phyloP scores from a whole-genome alignment of 1,140 invertebrate genomes.

The Calliphora vicina region DNA sequence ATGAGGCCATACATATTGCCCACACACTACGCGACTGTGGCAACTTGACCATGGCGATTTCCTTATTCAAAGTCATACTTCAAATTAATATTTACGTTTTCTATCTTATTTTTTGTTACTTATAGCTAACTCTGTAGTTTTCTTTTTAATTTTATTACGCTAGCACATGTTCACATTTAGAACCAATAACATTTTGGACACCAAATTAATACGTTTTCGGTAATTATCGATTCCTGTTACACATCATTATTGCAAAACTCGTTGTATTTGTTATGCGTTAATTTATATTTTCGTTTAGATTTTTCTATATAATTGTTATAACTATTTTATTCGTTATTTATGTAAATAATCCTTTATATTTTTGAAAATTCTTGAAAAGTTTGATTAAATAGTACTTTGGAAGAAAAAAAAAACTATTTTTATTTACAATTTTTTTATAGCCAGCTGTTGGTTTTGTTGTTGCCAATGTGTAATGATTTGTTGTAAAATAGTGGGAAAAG shows the following conservation, averaged over 20 bases:
- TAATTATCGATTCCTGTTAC: not conserved
- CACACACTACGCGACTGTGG: conserved; percentile 55
- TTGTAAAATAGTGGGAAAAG: too few relatives aligned
- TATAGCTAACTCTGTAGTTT: not conserved
- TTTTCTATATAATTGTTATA: too few relatives aligned
- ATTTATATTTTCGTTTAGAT: too few relatives aligned
- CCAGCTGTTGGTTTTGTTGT: not conserved
- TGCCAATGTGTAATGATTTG: too few relatives aligned
- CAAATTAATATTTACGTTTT: not conserved
- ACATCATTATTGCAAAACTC: not conserved
- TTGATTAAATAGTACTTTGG: not conserved
- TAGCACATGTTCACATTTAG: not conserved
- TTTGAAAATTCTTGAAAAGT: not conserved
- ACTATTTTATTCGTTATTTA: too few relatives aligned
- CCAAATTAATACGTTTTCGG: not conserved
- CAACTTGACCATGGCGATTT: conserved; percentile 39
- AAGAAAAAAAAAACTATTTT: too few relatives aligned
- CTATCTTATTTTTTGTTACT: not conserved
- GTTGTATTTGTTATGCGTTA: not conserved
- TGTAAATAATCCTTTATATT: too few relatives aligned
- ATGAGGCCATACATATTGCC: conserved; percentile 48
- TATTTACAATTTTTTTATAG: not conserved
- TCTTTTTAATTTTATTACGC: not conserved
- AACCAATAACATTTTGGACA: not conserved
- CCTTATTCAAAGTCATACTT: not conserved